Conservation (phyloP, 2,888 invertebrate species). For the Trichacis sp. region DNA sequence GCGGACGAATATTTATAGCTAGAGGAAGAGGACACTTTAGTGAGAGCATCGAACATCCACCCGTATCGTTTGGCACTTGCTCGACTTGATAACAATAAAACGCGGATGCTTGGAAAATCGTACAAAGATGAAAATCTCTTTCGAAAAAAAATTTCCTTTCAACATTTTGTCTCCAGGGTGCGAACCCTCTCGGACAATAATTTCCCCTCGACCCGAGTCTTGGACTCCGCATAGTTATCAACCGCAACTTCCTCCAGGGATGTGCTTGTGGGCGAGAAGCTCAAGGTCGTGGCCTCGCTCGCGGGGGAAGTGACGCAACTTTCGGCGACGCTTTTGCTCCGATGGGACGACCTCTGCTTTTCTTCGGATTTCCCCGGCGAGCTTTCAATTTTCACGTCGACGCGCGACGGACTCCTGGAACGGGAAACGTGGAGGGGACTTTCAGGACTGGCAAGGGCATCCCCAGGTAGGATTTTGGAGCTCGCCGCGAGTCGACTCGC, state of each 20-base stretch:
- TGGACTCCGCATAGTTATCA: constrained; percentile 30
- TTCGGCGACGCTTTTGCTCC: constrained; percentile 58
- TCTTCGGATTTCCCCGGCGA: constrained; percentile 41
- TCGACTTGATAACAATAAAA: not conserved
- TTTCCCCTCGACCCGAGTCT: constrained; percentile 42
- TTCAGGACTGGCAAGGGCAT: constrained; percentile 54
- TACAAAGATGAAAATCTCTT: constrained; percentile 42
- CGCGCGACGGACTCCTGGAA: constrained; percentile 55
- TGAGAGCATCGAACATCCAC: constrained; percentile 43
- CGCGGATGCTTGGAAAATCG: constrained; percentile 14
- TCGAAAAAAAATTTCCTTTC: constrained; percentile 31
- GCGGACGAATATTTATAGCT: constrained; percentile 8
- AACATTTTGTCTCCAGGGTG: constrained; percentile 56
- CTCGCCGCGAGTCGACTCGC: constrained; percentile 64
- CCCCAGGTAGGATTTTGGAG: constrained; percentile 62
- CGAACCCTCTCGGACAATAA: constrained; percentile 47
- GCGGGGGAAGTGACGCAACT: constrained; percentile 62
- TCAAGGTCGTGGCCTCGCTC: constrained; percentile 58
- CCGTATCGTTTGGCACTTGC: constrained; percentile 40
- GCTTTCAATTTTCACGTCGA: constrained; percentile 35
- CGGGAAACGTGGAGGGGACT: constrained; percentile 59
- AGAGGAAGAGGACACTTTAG: constrained; percentile 42
- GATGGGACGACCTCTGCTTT: constrained; percentile 48
- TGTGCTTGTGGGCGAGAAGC: constrained; percentile 60
- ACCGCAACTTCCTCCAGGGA: constrained; percentile 58